Percentiles rank a stretch among this genome's conserved stretches.
These are phyloP conservation scores for Anastrepha obliqua DNA, from an alignment of 1,140 invertebrate species.

Conservation along the genomic window DNA sequence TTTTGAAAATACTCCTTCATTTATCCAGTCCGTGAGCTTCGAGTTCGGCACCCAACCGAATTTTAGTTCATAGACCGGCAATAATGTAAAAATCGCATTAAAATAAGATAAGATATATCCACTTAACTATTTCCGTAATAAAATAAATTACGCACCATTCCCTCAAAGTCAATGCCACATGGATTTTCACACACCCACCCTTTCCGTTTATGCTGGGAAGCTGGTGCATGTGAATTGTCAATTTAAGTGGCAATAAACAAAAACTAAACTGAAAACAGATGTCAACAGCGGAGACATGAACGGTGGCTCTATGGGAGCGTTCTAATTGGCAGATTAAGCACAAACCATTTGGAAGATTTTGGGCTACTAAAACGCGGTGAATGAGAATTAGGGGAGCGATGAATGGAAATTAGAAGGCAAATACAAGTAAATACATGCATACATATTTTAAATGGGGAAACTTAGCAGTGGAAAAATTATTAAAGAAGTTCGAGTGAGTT, in stretches of 20 bases:
- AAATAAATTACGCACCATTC: background rate
- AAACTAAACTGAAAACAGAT: background rate
- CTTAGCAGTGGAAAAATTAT: background rate
- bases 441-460: background rate
- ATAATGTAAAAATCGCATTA: too few species aligned
- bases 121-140: background rate
- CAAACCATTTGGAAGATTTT: background rate
- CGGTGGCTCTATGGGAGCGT: background rate
- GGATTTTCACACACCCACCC: slow-evolving; percentile 21
- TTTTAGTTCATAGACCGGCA: too few species aligned
- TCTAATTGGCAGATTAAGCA: slow-evolving; percentile 14
- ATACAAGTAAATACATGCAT: background rate
- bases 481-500: too few species aligned
- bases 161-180: background rate
- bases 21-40: too few species aligned
- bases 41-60: too few species aligned
- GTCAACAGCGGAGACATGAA: background rate
- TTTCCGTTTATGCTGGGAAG: background rate
- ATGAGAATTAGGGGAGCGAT: background rate
- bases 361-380: background rate
- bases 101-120: too few species aligned
- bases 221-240: background rate
- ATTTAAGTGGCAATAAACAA: background rate
- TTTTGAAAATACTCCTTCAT: too few species aligned
- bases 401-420: background rate